These are phyloP conservation scores for Ondatra zibethicus DNA, from an alignment of 2,113 vertebrate genomes.

Conservation along the genomic window DNA sequence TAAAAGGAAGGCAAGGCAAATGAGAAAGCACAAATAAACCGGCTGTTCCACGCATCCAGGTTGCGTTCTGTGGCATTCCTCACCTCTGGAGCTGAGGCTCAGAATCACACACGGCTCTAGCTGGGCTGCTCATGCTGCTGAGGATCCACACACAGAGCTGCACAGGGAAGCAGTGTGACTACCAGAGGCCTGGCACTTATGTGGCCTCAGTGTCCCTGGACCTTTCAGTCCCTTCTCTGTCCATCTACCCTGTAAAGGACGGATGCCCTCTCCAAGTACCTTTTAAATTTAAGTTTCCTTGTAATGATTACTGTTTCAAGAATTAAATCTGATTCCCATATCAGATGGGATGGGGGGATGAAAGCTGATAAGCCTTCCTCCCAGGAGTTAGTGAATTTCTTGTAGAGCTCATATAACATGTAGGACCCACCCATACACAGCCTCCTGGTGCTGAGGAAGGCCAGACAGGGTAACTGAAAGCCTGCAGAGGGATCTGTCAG, in stretches of 20 bases:
- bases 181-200: background rate
- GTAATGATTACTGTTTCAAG: constrained; percentile 54
- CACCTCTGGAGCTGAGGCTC: constrained; percentile 9
- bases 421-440: constrained; percentile 71
- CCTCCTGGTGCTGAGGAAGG: constrained; percentile 69
- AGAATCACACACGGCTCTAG: background rate
- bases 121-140: background rate
- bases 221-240: background rate
- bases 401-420: constrained; percentile 67
- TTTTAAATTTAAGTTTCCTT: constrained; percentile 47
- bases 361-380: constrained; percentile 30
- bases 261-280: constrained; percentile 24
- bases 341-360: background rate
- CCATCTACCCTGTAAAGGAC: background rate
- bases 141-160: background rate
- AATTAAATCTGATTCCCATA: constrained; percentile 67
- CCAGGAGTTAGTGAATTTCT: constrained; percentile 64
- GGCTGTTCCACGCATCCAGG: constrained; percentile 36
- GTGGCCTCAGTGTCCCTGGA: constrained; percentile 3
- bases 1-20: constrained; percentile 76
- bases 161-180: background rate
- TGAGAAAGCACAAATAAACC: constrained; percentile 76
- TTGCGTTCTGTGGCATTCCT: constrained; percentile 20
- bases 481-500: constrained; percentile 44
- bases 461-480: constrained; percentile 66